Base-by-base conservation (phyloP, 35 echinoderm and acorn worm genomes). In the Chiridota heheva region DNA sequence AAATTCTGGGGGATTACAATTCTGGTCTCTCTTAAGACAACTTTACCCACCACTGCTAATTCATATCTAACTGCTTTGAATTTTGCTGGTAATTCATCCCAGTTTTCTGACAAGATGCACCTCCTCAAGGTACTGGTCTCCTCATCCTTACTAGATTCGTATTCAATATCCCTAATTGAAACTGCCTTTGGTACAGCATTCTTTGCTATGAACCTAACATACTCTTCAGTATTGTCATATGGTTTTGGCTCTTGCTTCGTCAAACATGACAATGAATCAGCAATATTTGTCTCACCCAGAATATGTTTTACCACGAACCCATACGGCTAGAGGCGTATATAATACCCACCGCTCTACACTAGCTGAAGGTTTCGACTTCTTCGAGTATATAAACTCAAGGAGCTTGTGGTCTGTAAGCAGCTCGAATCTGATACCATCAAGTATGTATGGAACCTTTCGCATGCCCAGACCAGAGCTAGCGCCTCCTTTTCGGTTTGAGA, bases 401-500 rank as follows among this genome's bases (percentile, higher is more conserved):
- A 57, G 69, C 18, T 81, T 82, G 49, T 88, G 86, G 38, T 82
- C 77, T 44, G 62, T 82, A 22, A 71, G 5, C 10, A 71, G 36
- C 35, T 88, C 64, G 36, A 88, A 88, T 25, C 72, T 39, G 0
- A 40, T 58, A 38, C 64, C 63, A 45, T 71, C 49, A 88, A 18
- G 28, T 87, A 72, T 57, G 29, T 1, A 45, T 72, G 63, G 25
- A 84, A 84, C 10, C 44, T 63, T 35, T 86, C 84, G 39, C 70
- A 77, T 13, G 65, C 65, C 76, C 63, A 88, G 18, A 81, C 86
- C 13, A 81, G 34, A 31, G 62, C 86, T 7, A 82, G 40, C 33
- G 86, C 86, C 40, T 89, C 86, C 32, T 72, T 81, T 42, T 89
- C 86, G 25, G 51, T 90, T 32, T 82, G 80, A 17, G 80, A 84